phyloP scores from a whole-genome alignment of 2,113 vertebrate genomes.

The Datnioides undecimradiatus region DNA sequence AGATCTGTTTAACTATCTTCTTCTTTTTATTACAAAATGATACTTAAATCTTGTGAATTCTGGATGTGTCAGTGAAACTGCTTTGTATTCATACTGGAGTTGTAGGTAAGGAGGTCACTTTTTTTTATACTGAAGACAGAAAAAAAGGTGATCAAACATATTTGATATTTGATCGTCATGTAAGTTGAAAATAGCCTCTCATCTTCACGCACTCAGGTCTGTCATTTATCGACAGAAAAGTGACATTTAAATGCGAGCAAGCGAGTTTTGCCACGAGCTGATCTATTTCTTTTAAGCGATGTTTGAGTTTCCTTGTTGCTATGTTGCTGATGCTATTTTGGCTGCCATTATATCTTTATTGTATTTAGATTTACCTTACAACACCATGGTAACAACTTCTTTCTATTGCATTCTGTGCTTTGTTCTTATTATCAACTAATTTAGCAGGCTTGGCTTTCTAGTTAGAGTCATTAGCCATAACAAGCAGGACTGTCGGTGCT shows the following conservation, averaged over 20 bases:
- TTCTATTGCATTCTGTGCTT: neutral
- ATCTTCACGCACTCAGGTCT: neutral
- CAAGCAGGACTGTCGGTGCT: neutral
- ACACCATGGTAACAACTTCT: neutral
- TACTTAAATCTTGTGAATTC: no score
- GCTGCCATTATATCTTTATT: neutral
- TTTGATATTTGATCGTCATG: neutral
- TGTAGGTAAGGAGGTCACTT: no score
- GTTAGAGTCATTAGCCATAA: neutral
- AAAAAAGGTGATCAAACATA: neutral
- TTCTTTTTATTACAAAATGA: no score
- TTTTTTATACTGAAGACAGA: no score
- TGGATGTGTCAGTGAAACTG: no score
- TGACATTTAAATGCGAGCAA: neutral
- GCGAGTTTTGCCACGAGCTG: neutral
- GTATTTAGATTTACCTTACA: neutral
- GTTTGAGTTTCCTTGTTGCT: neutral
- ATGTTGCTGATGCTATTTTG: neutral
- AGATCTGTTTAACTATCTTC: no score
- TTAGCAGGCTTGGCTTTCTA: neutral
- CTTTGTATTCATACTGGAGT: no score
- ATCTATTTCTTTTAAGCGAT: neutral
- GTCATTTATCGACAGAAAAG: neutral
- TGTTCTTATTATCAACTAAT: neutral
- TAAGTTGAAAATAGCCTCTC: neutral